Percentiles rank a stretch among this genome's conserved stretches.
These are phyloP conservation scores for Fregata magnificens DNA, from an alignment of 2,113 vertebrate species.

Conservation along the genomic window DNA sequence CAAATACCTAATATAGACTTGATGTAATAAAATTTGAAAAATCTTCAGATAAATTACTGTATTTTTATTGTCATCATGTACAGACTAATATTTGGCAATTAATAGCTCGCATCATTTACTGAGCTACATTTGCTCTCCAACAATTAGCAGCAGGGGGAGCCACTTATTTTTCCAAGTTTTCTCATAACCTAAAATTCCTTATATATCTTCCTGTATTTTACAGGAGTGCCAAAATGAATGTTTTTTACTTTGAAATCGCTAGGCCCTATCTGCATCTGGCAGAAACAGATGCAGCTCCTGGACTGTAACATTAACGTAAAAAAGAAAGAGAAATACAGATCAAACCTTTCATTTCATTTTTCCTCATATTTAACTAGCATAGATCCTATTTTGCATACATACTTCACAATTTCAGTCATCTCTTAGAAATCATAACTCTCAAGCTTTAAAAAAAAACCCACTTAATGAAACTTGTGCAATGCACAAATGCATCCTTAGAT, in stretches of 20 bases:
- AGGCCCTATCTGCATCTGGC: neutral
- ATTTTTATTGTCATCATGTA: neutral
- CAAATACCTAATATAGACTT: neutral
- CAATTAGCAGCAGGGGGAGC: constrained; percentile 33
- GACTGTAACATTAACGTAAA: neutral
- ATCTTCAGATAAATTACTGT: neutral
- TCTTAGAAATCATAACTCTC: neutral
- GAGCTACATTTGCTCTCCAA: neutral
- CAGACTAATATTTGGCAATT: neutral
- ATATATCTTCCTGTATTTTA: neutral
- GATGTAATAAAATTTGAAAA: neutral
- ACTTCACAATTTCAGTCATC: neutral
- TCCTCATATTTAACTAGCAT: neutral
- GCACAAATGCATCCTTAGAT: neutral
- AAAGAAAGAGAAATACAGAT: neutral
- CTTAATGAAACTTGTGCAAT: neutral
- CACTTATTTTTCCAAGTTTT: neutral
- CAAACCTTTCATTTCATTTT: neutral
- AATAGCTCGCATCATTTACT: neutral
- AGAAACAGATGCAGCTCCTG: neutral
- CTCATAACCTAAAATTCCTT: neutral
- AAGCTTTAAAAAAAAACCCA: neutral
- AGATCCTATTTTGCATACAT: neutral
- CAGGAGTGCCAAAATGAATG: neutral
- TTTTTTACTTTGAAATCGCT: neutral